phyloP scores from a whole-genome alignment of 2,797 vertebrate genomes.

The Dromococcyx pavoninus region DNA sequence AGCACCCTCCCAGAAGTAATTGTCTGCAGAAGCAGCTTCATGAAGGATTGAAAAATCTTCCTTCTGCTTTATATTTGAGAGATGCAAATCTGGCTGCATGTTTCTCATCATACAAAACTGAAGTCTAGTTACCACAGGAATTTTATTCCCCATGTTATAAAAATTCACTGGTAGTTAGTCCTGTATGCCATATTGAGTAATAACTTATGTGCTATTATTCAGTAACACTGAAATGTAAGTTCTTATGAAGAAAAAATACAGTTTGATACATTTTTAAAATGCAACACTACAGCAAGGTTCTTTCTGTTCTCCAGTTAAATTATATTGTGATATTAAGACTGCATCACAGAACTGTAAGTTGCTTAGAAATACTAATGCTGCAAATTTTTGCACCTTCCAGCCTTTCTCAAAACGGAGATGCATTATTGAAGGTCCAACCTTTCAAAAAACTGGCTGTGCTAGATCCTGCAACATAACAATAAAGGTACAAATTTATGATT shows the following conservation, averaged over 20 bases:
- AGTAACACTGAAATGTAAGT: neutral
- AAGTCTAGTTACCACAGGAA: neutral
- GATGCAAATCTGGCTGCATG: neutral
- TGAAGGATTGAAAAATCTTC: neutral
- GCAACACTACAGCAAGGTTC: neutral
- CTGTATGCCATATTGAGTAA: neutral
- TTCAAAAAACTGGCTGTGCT: slow-evolving; percentile 66
- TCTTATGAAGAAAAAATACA: neutral
- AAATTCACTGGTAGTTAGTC: neutral
- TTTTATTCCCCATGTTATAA: neutral
- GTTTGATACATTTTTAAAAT: neutral
- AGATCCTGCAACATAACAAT: slow-evolving; percentile 75
- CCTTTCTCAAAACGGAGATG: slow-evolving; percentile 66
- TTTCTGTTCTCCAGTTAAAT: neutral
- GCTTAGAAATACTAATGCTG: neutral
- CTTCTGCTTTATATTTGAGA: neutral
- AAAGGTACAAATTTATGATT: slow-evolving; percentile 58
- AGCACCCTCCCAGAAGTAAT: neutral
- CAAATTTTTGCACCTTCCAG: slow-evolving; percentile 56
- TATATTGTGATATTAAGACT: neutral
- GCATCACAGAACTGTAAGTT: neutral
- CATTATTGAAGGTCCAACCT: slow-evolving; percentile 3
- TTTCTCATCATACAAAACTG: neutral
- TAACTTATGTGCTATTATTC: neutral
- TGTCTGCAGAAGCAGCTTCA: neutral